Percentiles rank a stretch among this genome's conserved stretches.
Evolutionary conservation across 2,113 vertebrate species (phyloP).

Genomic region (Psittacula cyanocephala): DNA sequence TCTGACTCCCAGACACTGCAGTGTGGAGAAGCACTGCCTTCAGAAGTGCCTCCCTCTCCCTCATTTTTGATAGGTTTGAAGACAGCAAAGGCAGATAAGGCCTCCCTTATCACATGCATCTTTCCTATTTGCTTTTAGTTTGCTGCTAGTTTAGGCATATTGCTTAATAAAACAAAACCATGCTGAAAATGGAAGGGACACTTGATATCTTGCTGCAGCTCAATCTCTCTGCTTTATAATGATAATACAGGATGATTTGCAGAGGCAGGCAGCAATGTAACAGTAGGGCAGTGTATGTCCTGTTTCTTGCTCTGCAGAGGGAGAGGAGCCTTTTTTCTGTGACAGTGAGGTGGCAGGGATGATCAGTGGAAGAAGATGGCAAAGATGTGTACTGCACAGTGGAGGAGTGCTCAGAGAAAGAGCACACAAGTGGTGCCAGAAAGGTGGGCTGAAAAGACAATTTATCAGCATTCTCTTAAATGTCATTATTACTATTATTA

Average conservation of each 20-base stretch:
- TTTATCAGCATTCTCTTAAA: not conserved
- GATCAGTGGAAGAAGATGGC: not conserved
- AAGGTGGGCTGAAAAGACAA: not conserved
- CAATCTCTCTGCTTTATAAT: not conserved
- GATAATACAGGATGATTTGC: not conserved
- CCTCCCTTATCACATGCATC: not conserved
- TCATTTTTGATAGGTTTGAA: not conserved
- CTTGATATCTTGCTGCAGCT: not conserved
- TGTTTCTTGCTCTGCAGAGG: not conserved
- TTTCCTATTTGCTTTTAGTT: not conserved
- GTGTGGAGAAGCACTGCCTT: not conserved
- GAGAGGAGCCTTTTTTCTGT: not conserved
- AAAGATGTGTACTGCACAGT: not conserved
- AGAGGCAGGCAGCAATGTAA: not conserved
- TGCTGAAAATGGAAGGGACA: not conserved
- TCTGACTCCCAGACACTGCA: slow-evolving; percentile 3
- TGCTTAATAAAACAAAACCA: not conserved
- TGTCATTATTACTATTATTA: not conserved
- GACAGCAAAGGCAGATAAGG: not conserved
- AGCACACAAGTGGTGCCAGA: not conserved
- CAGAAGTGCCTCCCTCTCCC: not conserved
- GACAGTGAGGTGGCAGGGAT: not conserved
- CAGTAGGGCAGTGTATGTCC: not conserved
- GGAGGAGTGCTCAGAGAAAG: not conserved
- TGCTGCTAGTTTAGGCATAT: not conserved